Evolutionary conservation across 2,113 vertebrate genomes (phyloP), one percentile per base, ranked within the genome.

Genomic region (Notarius quadriscutis): DNA sequence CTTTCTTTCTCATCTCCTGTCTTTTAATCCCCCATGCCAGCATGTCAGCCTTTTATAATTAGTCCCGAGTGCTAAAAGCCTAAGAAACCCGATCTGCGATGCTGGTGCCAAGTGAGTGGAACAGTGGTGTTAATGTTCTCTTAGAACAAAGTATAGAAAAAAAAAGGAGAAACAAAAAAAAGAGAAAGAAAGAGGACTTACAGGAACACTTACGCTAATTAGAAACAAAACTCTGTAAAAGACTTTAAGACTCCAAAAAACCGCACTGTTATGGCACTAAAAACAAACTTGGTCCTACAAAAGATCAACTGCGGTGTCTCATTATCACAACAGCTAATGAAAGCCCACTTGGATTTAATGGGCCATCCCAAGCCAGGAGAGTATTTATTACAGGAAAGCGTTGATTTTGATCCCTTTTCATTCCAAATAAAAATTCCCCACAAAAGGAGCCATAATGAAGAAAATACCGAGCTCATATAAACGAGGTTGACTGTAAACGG

Each of bases 301-400:
- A 89, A 72, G 89, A 82, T 91, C 88, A 87, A 90, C 87, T 90
- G 92, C 7, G 91, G 89, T 85, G 91, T 89, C 0, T 60, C 86
- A 89, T 89, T 89, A 89, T 90, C 85, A 53, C 89, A 88, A 89
- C 90, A 82, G 84, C 90, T 92, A 94, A 94, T 91, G 92, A 92
- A 90, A 81, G 48, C 79, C 57, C 50, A 82, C 75, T 91, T 25
- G 53, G 85, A 87, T 91, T 90, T 88, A 91, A 89, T 81, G 89
- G 93, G 92, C 84, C 80, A 79, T 85, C 86, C 89, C 34, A 67
- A 89, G 90, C 91, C 17, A 91, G 41, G 84, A 58, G 88, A 27
- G 83, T 75, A 86, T 90, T 91, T 91, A 91, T 86, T 87, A 88
- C 87, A 89, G 87, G 89, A 89, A 90, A 90, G 85, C 84, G 81